Evolutionary conservation across 92 coral and sea anemone species (phyloP).

Genomic region (Zoanthus sociatus): DNA sequence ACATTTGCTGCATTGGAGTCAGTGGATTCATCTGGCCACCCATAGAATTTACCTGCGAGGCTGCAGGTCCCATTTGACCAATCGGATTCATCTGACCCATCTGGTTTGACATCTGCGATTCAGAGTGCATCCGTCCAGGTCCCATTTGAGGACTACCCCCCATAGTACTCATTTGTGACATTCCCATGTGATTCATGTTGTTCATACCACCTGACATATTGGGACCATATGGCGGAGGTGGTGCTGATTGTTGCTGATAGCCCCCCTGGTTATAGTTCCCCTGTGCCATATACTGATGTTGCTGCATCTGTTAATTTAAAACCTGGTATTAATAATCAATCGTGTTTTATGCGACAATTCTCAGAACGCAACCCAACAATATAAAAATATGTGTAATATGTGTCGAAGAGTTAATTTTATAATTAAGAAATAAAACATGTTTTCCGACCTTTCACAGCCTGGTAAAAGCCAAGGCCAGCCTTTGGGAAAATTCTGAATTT

Average conservation of each 20-base stretch:
- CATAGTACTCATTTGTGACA: constrained; percentile 55
- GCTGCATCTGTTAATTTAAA: constrained; percentile 46
- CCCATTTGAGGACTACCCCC: constrained; percentile 63
- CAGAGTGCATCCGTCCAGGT: constrained; percentile 56
- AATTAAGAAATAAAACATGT: too few relatives aligned
- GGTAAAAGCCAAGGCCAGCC: too few relatives aligned
- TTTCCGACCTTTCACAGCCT: too few relatives aligned
- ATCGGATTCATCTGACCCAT: constrained; percentile 63
- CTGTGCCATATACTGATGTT: constrained; percentile 65
- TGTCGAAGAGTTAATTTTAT: too few relatives aligned
- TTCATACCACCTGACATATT: constrained; percentile 48
- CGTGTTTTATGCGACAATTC: not conserved
- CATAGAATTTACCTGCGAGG: constrained; percentile 21
- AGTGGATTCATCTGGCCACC: constrained; percentile 54
- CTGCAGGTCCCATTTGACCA: constrained; percentile 39
- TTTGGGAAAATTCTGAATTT: too few relatives aligned
- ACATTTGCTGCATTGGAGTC: constrained; percentile 68
- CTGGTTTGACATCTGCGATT: constrained; percentile 54
- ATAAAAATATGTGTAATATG: too few relatives aligned
- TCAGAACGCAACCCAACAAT: too few relatives aligned
- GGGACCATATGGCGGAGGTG: constrained; percentile 89
- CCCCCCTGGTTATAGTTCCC: constrained; percentile 64
- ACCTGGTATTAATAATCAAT: not conserved
- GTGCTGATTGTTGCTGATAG: constrained; percentile 82
- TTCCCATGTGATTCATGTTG: constrained; percentile 51